Percentiles rank a stretch among this genome's conserved stretches.
Conservation (phyloP, 2,113 vertebrate species). For the Caloenas nicobarica region DNA sequence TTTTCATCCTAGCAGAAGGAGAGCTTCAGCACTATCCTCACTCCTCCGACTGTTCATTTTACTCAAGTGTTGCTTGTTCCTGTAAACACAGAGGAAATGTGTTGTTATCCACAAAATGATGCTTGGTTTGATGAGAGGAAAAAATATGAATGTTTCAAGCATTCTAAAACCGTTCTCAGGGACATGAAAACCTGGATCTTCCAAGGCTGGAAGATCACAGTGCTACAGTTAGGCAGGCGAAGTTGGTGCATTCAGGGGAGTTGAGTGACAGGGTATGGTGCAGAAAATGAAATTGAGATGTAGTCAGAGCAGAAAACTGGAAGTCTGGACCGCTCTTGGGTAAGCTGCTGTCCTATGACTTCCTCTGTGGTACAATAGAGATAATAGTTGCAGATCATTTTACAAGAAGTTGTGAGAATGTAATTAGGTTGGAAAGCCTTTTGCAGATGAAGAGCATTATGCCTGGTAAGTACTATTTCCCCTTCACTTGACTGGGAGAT, state of each 20-base stretch:
- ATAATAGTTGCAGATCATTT: background rate
- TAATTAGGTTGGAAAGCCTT: background rate
- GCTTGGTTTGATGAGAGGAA: background rate
- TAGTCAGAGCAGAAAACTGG: background rate
- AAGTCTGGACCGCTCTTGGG: background rate
- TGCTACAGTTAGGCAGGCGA: background rate
- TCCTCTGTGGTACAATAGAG: background rate
- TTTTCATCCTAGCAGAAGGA: constrained; percentile 15
- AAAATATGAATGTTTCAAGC: background rate
- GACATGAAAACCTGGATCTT: background rate
- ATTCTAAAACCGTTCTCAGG: background rate
- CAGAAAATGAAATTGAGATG: background rate
- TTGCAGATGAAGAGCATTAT: background rate
- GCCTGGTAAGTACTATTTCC: background rate
- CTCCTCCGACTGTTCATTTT: constrained; percentile 11
- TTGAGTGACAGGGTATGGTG: background rate
- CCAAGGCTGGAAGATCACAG: background rate
- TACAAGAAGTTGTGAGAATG: background rate
- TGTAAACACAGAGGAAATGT: background rate
- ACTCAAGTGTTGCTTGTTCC: background rate
- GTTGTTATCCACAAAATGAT: background rate
- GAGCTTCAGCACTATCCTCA: constrained; percentile 12
- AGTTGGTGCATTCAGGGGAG: background rate
- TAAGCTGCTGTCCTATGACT: background rate
- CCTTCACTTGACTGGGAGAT: background rate